Percentiles rank a stretch among this genome's conserved stretches.
Evolutionary conservation across 2,113 vertebrate genomes (phyloP).

Genomic region (Caretta caretta): DNA sequence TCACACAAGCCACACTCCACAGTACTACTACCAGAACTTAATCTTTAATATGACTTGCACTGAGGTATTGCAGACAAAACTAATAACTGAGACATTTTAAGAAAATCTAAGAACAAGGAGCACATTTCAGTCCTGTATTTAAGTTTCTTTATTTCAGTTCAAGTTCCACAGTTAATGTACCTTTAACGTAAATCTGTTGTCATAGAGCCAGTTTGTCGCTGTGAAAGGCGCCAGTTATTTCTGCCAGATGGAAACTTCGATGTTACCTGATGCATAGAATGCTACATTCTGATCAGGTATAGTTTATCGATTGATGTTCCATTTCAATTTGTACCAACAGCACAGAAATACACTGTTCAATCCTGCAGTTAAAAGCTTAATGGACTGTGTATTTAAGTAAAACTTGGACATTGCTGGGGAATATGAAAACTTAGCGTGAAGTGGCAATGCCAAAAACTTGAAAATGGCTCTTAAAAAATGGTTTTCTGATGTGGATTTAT

Average conservation of each 20-base stretch:
- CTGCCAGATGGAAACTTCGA: background rate
- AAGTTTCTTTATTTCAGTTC: background rate
- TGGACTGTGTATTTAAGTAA: background rate
- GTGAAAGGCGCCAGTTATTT: background rate
- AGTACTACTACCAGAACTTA: background rate
- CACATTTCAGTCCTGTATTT: background rate
- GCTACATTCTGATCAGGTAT: background rate
- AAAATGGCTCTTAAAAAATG: background rate
- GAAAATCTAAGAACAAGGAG: background rate
- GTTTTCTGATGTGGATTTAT: background rate
- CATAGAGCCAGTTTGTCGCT: background rate
- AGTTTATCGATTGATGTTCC: background rate
- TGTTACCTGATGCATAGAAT: background rate
- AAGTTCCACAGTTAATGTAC: background rate
- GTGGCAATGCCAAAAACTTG: rapidly evolving
- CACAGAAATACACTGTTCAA: background rate
- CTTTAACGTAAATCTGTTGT: background rate
- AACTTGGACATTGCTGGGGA: background rate
- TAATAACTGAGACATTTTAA: background rate
- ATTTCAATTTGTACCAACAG: background rate
- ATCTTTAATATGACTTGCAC: rapidly evolving
- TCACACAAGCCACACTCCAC: background rate
- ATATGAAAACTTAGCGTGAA: background rate
- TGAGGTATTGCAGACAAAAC: background rate
- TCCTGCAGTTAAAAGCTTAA: background rate